Evolutionary conservation across 2,113 vertebrate species (phyloP), one percentile per base, ranked within the genome.

Genomic region (Macheiramphus alcinus): DNA sequence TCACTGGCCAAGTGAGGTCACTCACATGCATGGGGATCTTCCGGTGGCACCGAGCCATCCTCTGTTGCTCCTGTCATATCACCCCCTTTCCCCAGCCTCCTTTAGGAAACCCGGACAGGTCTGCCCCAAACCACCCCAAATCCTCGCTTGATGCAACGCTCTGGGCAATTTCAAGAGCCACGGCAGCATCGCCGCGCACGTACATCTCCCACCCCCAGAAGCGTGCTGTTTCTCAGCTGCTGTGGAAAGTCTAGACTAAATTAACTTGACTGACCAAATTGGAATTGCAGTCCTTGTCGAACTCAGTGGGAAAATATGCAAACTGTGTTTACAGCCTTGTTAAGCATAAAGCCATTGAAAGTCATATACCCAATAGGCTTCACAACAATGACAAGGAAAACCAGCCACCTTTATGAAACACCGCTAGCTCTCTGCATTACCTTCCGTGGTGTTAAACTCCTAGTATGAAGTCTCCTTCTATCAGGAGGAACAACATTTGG

Each of bases 401-500:
- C 29, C 56, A 78, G 63, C n/a, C 90, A 34, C 70, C 68, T 91
- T 84, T 55, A 80, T 80, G 91, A 92, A 86, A 89, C 87, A 88
- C 80, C 22, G 6, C 80, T 88, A 94, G 93, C 94, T 97, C 67
- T 87, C 75, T 2, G 0, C 78, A 61, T 25, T 34, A 73, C 93
- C 85, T 96, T 97, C 85, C 91, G 85, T 31, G 21, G 80, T 62
- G 81, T 73, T 74, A 92, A 96, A 92, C 78, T 94, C 94, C 85
- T 97, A 87, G 63, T 90, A 88, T 32, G 81, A 98, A 95, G 90
- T 82, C 72, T 96, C 85, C 86, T 88, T 87, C 90, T 95, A 95
- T 83, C 58, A 90, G 91, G 82, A 96, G 55, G 85, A 93, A 90
- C 65, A 94, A 80, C 94, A 97, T 98, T 97, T 97, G 95, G 95